Percentiles rank a stretch among this genome's conserved stretches.
Evolutionary conservation across 2,888 invertebrate species (phyloP).

Genomic region (Margaritifera margaritifera): DNA sequence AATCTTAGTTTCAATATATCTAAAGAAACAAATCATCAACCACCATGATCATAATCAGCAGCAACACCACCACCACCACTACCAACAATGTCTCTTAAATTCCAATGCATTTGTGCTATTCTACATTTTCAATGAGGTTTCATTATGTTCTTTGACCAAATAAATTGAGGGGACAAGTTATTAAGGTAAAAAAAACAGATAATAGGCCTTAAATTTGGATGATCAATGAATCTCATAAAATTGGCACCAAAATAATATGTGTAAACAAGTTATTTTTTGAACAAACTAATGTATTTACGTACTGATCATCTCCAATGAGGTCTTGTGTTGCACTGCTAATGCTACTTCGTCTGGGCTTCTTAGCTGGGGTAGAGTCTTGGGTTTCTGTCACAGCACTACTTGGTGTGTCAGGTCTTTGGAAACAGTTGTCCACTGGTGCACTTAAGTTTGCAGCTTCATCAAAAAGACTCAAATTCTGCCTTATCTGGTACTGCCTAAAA

Average conservation of each 20-base stretch:
- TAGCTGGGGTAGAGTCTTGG: slow-evolving; percentile 41
- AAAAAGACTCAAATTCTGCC: slow-evolving; percentile 14
- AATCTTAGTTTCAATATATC: neutral
- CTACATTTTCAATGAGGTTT: no score
- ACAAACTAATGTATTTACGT: slow-evolving; percentile 14
- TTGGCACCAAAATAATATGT: neutral
- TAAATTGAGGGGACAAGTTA: no score
- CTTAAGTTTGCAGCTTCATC: slow-evolving; percentile 41
- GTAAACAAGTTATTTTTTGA: neutral
- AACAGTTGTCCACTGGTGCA: slow-evolving; percentile 29
- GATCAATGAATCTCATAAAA: slow-evolving; percentile 1
- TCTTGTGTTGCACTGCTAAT: slow-evolving; percentile 38
- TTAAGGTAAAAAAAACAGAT: neutral
- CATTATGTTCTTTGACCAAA: no score
- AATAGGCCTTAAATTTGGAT: no score
- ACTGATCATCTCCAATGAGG: slow-evolving; percentile 38
- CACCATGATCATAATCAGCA: no score
- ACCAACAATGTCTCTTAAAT: no score
- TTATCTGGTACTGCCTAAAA: slow-evolving; percentile 21
- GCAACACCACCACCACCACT: no score
- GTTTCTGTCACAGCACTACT: slow-evolving; percentile 33
- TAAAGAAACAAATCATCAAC: no score
- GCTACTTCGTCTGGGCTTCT: slow-evolving; percentile 40
- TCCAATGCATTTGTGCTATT: no score
- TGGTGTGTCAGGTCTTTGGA: slow-evolving; percentile 32